Percentiles rank a stretch among this genome's conserved stretches.
These are phyloP conservation scores for Phragmatobia fuliginosa DNA, from an alignment of 2,888 invertebrate genomes.

Conservation along the genomic window DNA sequence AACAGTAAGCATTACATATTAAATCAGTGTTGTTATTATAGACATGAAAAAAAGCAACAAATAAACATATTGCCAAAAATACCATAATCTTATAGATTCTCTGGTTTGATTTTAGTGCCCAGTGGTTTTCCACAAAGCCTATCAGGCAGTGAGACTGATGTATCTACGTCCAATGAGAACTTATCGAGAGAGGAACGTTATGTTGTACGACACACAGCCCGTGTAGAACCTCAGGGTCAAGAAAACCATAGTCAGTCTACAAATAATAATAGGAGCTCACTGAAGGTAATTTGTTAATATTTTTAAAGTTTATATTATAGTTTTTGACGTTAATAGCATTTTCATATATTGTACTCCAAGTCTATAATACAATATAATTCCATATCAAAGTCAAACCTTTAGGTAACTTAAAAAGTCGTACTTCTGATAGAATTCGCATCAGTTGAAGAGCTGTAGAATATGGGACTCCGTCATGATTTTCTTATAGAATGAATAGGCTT, in stretches of 20 bases:
- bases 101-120: conserved; percentile 66
- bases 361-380: neutral
- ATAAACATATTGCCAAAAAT: neutral
- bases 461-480: neutral
- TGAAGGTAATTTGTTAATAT: conserved; percentile 80
- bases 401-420: too few species aligned
- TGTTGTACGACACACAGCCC: conserved; percentile 92
- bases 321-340: neutral
- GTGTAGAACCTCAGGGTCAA: conserved; percentile 97
- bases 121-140: conserved; percentile 91
- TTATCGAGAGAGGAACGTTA: conserved; percentile 94
- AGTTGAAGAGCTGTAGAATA: neutral
- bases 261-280: conserved; percentile 86
- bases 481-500: neutral
- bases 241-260: conserved; percentile 88
- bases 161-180: conserved; percentile 96
- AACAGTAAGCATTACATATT: too few species aligned
- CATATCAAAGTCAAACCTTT: too few species aligned
- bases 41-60: too few species aligned
- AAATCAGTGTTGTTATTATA: too few species aligned
- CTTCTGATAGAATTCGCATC: neutral
- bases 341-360: neutral
- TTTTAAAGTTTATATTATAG: too few species aligned
- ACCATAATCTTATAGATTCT: too few species aligned
- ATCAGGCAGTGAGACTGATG: conserved; percentile 96